Percentiles rank a stretch among this genome's conserved stretches.
Evolutionary conservation across 1,140 invertebrate genomes (phyloP).

Genomic region (Babylonia areolata): DNA sequence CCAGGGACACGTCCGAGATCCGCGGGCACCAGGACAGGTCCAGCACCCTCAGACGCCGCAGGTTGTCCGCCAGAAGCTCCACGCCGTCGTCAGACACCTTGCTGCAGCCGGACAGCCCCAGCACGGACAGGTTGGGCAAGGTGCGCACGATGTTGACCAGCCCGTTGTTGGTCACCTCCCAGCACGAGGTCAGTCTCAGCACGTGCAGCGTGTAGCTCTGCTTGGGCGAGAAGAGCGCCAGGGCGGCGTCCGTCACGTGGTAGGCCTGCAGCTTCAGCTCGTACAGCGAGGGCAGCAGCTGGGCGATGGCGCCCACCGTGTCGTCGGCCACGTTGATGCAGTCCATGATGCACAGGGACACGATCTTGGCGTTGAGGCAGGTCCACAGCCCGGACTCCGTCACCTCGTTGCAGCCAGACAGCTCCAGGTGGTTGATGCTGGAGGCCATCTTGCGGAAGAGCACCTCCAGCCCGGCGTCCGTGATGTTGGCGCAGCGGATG

Average conservation of each 20-base stretch:
- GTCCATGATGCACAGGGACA: conserved; percentile 92
- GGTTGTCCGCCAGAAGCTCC: conserved; percentile 95
- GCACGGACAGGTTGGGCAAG: conserved; percentile 91
- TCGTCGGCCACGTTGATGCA: conserved; percentile 98
- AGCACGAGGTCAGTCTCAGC: conserved; percentile 93
- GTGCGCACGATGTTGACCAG: conserved; percentile 96
- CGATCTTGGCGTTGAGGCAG: conserved; percentile 91
- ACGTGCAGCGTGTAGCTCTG: conserved; percentile 91
- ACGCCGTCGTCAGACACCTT: conserved; percentile 97
- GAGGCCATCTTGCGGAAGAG: conserved; percentile 86
- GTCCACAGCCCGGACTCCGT: conserved; percentile 96
- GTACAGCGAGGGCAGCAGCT: conserved; percentile 91
- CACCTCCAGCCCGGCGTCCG: conserved; percentile 90
- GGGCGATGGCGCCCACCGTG: conserved; percentile 93
- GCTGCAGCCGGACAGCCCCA: conserved; percentile 95
- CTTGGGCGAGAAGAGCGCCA: conserved; percentile 94
- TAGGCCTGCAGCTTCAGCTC: conserved; percentile 95
- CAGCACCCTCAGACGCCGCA: conserved; percentile 89
- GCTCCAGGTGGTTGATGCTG: conserved; percentile 87
- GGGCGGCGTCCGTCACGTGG: conserved; percentile 95
- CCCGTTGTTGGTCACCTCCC: conserved; percentile 97
- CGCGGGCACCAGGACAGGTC: conserved; percentile 97
- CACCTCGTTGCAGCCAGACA: conserved; percentile 95
- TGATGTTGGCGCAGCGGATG: conserved; percentile 90
- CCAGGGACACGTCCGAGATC: conserved; percentile 94